Conservation (phyloP, 2,797 vertebrate species). For the Anableps anableps region DNA sequence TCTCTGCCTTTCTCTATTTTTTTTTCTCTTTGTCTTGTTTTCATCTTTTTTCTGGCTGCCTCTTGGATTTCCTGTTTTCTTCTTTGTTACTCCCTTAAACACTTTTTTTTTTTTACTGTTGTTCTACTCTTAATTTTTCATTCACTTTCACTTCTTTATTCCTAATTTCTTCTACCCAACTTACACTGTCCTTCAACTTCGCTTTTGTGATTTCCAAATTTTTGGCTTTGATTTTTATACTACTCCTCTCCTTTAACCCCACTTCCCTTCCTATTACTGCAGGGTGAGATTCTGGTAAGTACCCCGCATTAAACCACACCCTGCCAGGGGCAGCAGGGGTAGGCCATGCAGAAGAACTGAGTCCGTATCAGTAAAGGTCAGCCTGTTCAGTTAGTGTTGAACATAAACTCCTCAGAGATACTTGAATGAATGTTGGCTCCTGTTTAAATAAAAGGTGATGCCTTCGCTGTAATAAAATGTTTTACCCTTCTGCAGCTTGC, state of each 20-base stretch:
- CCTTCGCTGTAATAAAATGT: conserved; percentile 53
- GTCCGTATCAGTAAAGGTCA: conserved; percentile 57
- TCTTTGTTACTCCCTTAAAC: conserved; percentile 22
- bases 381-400: conserved; percentile 33
- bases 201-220: conserved; percentile 53
- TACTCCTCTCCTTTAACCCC: conserved; percentile 59
- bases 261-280: conserved; percentile 66
- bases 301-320: conserved; percentile 78
- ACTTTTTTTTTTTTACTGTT: not conserved
- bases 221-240: conserved; percentile 64
- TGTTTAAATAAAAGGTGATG: conserved; percentile 15
- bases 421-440: conserved; percentile 20
- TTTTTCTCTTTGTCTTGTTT: conserved; percentile 33
- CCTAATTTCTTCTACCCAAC: conserved; percentile 39
- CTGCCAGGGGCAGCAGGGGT: conserved; percentile 77
- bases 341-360: conserved; percentile 77
- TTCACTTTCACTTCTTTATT: conserved; percentile 39
- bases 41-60: conserved; percentile 34
- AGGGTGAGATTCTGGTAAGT: conserved; percentile 99
- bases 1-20: conserved; percentile 34
- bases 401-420: conserved; percentile 23
- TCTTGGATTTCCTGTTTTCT: conserved; percentile 45
- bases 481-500: conserved; percentile 74
- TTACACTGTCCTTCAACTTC: conserved; percentile 30
- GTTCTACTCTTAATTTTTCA: conserved; percentile 1